Evolutionary conservation across 2,113 vertebrate species (phyloP), one percentile per base, ranked within the genome.

Genomic region (Nesospiza acunhae): DNA sequence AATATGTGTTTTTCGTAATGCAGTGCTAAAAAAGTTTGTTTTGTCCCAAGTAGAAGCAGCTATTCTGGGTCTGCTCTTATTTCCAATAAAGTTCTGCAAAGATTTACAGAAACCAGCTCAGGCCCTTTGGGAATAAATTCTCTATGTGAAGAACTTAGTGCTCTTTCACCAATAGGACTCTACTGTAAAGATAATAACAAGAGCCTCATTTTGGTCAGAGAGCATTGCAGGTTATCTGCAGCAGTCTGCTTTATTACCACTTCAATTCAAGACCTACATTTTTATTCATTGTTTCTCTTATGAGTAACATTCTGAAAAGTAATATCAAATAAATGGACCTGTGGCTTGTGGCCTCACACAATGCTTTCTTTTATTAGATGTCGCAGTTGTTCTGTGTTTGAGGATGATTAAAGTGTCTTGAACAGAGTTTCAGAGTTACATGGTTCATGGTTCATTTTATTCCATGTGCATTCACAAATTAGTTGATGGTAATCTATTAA

Each of bases 201-300:
- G 68, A 60, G 13, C 17, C 8, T 89, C 89, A 69, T 83, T 92
- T 95, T 91, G 60, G 46, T 39, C 6, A 11, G 67, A 59, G 64
- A 94, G 21, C 66, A 73, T 31, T 52, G 42, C 59, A 79, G 69
- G 78, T 95, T 95, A 96, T 94, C 95, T 96, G 52, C 50, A 76
- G 59, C 75, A 85, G 49, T 81, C 88, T 86, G 52, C 59, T 92
- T 94, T 72, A 96, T 95, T 94, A 83, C n/a, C 3, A 3, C 55
- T 90, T 97, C 91, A 91, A 88, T 91, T 87, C 0, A 0, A 96
- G 62, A 81, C 46, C 73, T 95, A 77, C 35, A 52, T 86, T 97
- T 93, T 94, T 93, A 82, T 93, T 94, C 82, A 91, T 76, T 94
- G 70, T 91, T 96, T 93, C 87, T 56, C 33, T 93, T 97, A 94